A percentile compares a stretch with the other conserved stretches of the same genome.
These are phyloP conservation scores for Callipepla californica DNA, from an alignment of 2,113 vertebrate genomes.

Conservation along the genomic window DNA sequence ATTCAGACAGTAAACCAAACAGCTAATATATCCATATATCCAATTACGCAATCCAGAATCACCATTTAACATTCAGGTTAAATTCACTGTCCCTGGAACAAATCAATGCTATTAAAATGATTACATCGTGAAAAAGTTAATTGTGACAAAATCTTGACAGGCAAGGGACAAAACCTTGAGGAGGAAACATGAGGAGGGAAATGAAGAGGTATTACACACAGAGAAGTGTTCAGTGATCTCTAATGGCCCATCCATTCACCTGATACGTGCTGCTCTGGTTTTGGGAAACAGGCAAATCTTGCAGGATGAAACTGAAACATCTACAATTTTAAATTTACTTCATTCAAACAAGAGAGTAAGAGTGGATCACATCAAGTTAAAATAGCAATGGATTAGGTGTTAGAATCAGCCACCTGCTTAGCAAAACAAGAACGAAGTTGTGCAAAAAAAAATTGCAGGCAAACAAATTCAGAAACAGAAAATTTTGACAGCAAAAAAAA, in stretches of 20 bases:
- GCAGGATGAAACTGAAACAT: not conserved
- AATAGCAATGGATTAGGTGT: not conserved
- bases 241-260: rapidly evolving
- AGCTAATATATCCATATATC: rapidly evolving
- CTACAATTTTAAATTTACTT: not conserved
- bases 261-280: not conserved
- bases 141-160: not conserved
- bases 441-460: not conserved
- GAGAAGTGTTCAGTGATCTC: not conserved
- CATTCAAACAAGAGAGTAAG: not conserved
- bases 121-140: not conserved
- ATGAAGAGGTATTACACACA: rapidly evolving
- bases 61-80: not conserved
- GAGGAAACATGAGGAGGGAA: not conserved
- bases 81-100: not conserved
- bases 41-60: not conserved
- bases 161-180: not conserved
- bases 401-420: not conserved
- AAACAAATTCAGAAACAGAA: not conserved
- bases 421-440: not conserved
- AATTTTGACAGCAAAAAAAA: not conserved
- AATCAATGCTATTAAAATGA: not conserved
- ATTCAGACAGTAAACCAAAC: not conserved
- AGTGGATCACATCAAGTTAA: not conserved
- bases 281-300: not conserved